Percentiles rank a stretch among this genome's conserved stretches.
Evolutionary conservation across 1,140 invertebrate species (phyloP).

Genomic region (Aradophagus sp.): DNA sequence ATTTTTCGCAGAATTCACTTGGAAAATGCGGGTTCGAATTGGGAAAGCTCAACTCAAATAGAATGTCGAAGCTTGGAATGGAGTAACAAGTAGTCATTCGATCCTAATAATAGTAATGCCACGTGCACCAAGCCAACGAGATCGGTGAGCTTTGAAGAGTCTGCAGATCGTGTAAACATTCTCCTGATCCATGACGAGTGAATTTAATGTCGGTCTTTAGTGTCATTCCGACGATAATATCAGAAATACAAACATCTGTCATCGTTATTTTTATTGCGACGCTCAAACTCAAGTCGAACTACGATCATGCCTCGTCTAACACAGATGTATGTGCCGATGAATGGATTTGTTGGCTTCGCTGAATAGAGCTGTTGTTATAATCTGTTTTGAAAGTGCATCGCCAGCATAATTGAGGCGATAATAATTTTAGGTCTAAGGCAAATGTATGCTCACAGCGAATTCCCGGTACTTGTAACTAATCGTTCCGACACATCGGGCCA

Average conservation of each 20-base stretch:
- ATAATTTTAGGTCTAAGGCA: constrained; percentile 20
- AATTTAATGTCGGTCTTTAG: constrained; percentile 47
- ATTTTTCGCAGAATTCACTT: too few species aligned
- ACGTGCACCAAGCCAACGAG: constrained; percentile 51
- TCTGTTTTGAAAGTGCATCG: too few species aligned
- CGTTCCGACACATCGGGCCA: constrained; percentile 6
- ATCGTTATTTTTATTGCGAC: constrained; percentile 43
- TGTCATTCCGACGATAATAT: constrained; percentile 32
- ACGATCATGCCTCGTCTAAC: too few species aligned
- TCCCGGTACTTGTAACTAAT: constrained; percentile 44
- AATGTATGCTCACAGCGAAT: too few species aligned
- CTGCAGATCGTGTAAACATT: constrained; percentile 46
- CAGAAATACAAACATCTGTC: constrained; percentile 45
- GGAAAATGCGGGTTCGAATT: constrained; percentile 21
- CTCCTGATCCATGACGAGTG: constrained; percentile 36
- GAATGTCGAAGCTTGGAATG: constrained; percentile 19
- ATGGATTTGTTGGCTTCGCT: background rate
- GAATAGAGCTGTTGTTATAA: too few species aligned
- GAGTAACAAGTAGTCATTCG: constrained; percentile 46
- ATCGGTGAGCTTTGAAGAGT: constrained; percentile 50
- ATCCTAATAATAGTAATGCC: constrained; percentile 49
- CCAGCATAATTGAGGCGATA: constrained; percentile 3
- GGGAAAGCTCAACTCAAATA: too few species aligned
- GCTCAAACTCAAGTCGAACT: constrained; percentile 22
- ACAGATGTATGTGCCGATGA: constrained; percentile 4